Evolutionary conservation across 1,140 invertebrate species (phyloP), one percentile per base, ranked within the genome.

Genomic region (Zaprionus vittiger): DNA sequence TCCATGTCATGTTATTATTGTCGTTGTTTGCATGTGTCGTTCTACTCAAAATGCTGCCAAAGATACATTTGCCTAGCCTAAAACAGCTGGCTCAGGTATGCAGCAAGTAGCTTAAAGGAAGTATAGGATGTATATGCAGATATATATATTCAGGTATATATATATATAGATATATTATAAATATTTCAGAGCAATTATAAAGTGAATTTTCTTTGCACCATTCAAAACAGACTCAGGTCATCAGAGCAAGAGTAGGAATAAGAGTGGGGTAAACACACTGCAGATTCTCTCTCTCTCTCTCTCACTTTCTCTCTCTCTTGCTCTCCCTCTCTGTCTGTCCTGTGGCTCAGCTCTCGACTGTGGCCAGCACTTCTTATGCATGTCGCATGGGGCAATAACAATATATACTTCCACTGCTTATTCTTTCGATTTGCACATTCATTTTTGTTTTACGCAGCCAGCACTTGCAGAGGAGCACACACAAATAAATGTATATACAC

Each of bases 381-480:
- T 75, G 87, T 89, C 89, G 79, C 87, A 91, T 91, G 83, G 66
- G 73, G 78, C 77, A 81, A 91, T 91, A 84, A 91, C 73, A 91
- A 90, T 85, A 90, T 90, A 81, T 81, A 47, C 41, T 11, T 17
- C 52, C 78, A 69, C 63, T 72, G 84, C 81, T 80, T 76, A 83
- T 83, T 79, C 75, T 81, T 89, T 81, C 84, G 81, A 90, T 89
- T 89, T 79, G 81, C 81, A 70, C 66, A 73, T 89, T 73, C 81
- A 73, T 73, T 79, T 74, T 65, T 72, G 70, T 60, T 70, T 67
- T 83, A 77, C 78, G 73, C 73, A 44, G 71, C 79, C 60, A 76
- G 72, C 80, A 76, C 78, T 20, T 31, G 26, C 55, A 22, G 52
- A 56, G 7, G 4, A 15, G 31, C 31, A 26, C 31, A 22, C 14